phyloP scores from a whole-genome alignment of 2,797 vertebrate species.

The Lacerta bilineata region DNA sequence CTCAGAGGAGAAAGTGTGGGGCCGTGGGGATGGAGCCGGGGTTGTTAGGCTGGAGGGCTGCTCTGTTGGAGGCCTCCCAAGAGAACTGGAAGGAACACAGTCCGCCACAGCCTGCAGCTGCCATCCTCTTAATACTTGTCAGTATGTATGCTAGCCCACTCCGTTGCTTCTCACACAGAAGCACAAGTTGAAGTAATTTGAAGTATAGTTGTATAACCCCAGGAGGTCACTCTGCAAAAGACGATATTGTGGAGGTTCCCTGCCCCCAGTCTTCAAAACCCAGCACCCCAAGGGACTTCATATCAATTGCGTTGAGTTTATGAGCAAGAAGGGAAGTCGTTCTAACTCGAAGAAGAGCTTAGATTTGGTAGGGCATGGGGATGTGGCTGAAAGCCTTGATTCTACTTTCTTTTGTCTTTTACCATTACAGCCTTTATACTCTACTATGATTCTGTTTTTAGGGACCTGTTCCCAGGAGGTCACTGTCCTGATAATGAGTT shows the following conservation, averaged over 20 bases:
- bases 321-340: not conserved
- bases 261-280: not conserved
- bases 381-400: not conserved
- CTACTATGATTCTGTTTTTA: not conserved
- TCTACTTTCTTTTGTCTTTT: not conserved
- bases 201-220: not conserved
- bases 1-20: not conserved
- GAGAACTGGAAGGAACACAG: not conserved
- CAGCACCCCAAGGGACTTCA: not conserved
- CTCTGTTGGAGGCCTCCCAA: not conserved
- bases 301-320: not conserved
- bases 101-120: not conserved
- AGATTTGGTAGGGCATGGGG: not conserved
- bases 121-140: not conserved
- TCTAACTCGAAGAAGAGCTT: not conserved
- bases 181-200: not conserved
- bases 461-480: not conserved
- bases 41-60: no score
- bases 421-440: not conserved
- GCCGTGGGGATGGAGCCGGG: not conserved
- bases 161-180: not conserved
- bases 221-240: not conserved
- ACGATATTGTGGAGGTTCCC: not conserved
- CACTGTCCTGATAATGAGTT: no score
- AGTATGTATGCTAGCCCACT: not conserved